Percentiles rank a stretch among this genome's conserved stretches.
phyloP scores from a whole-genome alignment of 2,113 vertebrate genomes.

The Cyanistes caeruleus region DNA sequence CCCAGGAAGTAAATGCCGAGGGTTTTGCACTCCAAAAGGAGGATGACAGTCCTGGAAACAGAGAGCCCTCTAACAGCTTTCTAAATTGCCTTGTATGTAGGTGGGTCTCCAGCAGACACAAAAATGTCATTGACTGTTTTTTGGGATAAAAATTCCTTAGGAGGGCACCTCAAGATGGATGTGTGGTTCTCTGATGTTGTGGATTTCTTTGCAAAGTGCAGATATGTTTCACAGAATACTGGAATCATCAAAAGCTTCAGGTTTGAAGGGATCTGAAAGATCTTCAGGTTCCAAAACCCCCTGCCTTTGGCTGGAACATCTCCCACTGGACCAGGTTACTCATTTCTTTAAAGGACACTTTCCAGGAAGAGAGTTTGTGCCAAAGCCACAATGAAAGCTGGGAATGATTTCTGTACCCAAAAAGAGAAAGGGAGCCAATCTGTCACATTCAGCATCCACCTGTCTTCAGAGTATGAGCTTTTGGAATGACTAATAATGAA shows the following conservation, averaged over 20 bases:
- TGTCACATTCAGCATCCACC: neutral
- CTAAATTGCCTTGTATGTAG: neutral
- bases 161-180: neutral
- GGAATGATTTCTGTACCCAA: neutral
- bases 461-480: neutral
- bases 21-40: neutral
- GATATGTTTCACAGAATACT: neutral
- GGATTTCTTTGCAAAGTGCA: neutral
- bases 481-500: constrained; percentile 10
- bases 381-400: neutral
- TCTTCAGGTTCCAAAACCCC: neutral
- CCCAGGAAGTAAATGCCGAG: neutral
- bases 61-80: neutral
- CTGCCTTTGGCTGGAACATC: too few species aligned
- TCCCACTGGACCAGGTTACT: neutral
- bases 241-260: rapidly evolving
- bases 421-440: neutral
- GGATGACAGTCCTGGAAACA: neutral
- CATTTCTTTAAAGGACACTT: neutral
- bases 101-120: neutral
- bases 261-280: neutral
- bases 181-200: neutral
- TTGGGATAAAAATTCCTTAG: neutral
- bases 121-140: neutral
- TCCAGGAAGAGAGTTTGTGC: neutral